phyloP scores from a whole-genome alignment of 2,797 vertebrate species.

The Lithobates pipiens region DNA sequence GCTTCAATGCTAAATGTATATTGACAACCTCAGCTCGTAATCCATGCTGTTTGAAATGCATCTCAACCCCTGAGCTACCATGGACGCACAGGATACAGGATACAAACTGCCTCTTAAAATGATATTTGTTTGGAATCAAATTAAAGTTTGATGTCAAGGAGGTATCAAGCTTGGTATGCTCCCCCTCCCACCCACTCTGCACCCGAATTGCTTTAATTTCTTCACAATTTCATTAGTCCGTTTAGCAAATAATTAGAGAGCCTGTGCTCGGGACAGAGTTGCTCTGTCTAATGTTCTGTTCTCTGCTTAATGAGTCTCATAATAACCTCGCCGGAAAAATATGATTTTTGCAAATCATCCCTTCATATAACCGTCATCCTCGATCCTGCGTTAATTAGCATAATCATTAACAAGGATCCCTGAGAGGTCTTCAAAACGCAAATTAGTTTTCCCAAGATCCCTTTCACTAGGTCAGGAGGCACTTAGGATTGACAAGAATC shows the following conservation, averaged over 20 bases:
- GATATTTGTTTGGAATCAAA: constrained; percentile 36
- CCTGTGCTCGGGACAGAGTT: constrained; percentile 83
- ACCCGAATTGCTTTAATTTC: constrained; percentile 66
- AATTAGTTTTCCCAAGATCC: constrained; percentile 74
- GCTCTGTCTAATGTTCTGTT: constrained; percentile 82
- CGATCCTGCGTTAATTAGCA: constrained; percentile 75
- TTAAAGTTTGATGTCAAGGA: constrained; percentile 27
- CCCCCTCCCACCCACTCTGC: constrained; percentile 30
- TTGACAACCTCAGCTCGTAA: background rate
- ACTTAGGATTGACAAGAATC: constrained; percentile 45
- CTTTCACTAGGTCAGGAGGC: constrained; percentile 59
- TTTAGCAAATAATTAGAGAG: constrained; percentile 84
- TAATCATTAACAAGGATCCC: constrained; percentile 72
- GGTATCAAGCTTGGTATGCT: background rate
- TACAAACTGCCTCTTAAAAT: background rate
- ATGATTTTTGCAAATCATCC: constrained; percentile 78
- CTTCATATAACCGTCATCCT: constrained; percentile 77
- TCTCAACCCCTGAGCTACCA: constrained; percentile 31
- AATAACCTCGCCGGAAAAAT: constrained; percentile 80
- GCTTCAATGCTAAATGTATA: background rate
- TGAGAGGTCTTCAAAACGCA: constrained; percentile 74
- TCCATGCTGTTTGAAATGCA: constrained; percentile 7
- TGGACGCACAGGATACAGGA: background rate
- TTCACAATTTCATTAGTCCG: constrained; percentile 81
- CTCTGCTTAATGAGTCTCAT: constrained; percentile 79